phyloP scores from a whole-genome alignment of 2,888 invertebrate genomes.

The Ceriagrion tenellum region DNA sequence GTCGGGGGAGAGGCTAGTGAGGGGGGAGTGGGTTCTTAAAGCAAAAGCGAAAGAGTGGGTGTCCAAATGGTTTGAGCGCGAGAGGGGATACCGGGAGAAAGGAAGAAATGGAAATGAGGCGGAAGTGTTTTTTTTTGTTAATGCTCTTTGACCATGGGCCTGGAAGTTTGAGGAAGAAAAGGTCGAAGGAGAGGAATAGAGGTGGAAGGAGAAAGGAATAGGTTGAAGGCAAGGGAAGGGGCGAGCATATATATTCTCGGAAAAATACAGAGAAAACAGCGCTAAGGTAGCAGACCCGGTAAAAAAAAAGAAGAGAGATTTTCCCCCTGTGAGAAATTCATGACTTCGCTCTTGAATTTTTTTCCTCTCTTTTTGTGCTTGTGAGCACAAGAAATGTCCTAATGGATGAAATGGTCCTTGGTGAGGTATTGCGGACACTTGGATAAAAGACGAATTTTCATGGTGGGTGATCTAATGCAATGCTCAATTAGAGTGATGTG shows the following conservation, averaged over 20 bases:
- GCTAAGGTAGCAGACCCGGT: neutral
- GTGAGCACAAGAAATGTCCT: neutral
- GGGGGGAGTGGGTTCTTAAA: neutral
- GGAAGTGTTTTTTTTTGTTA: conserved; percentile 8
- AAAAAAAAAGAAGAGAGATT: neutral
- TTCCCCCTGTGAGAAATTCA: neutral
- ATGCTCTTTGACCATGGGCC: conserved; percentile 18
- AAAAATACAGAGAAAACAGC: neutral
- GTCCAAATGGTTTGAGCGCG: neutral
- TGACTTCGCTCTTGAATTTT: neutral
- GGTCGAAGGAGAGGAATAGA: neutral
- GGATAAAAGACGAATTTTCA: no score
- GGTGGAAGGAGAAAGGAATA: neutral
- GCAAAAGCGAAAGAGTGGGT: neutral
- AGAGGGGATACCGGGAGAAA: neutral
- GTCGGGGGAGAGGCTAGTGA: neutral
- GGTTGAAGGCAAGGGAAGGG: neutral
- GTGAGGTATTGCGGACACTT: no score
- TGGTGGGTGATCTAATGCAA: no score
- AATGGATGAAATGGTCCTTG: neutral
- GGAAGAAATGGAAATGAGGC: conserved; percentile 20
- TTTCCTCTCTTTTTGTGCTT: neutral
- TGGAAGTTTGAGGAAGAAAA: conserved; percentile 1
- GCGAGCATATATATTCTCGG: neutral
- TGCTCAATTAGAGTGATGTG: no score